phyloP scores from a whole-genome alignment of 2,797 vertebrate species.

The Sebastes reedi region DNA sequence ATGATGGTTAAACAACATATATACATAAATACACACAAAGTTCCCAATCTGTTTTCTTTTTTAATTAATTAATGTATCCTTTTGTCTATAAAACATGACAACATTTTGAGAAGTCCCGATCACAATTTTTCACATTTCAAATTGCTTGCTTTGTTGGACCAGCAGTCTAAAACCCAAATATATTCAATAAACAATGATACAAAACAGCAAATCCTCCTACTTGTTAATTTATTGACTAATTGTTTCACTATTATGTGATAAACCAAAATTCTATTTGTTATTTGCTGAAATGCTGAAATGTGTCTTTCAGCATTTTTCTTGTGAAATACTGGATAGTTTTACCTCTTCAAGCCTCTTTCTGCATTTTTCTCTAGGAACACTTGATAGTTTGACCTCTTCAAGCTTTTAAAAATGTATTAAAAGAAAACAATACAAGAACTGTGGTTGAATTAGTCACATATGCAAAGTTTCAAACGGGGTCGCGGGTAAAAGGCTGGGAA shows the following conservation, averaged over 20 bases:
- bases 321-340: neutral
- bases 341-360: no score
- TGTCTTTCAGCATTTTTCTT: neutral
- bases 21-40: neutral
- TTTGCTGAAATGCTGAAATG: neutral
- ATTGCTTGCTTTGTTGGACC: neutral
- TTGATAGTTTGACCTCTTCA: neutral
- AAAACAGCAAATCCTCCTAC: neutral
- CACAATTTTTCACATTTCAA: neutral
- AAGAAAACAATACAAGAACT: neutral
- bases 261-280: neutral
- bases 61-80: neutral
- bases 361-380: neutral
- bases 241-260: neutral
- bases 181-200: neutral
- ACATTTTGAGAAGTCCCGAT: neutral
- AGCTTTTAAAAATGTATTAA: neutral
- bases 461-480: neutral
- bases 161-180: neutral
- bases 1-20: neutral
- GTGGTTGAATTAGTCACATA: neutral
- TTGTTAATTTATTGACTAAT: neutral
- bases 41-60: neutral
- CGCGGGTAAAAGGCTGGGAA: neutral
- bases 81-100: neutral